Base-by-base conservation (phyloP, 2,113 vertebrate genomes). In the Esox niger region DNA sequence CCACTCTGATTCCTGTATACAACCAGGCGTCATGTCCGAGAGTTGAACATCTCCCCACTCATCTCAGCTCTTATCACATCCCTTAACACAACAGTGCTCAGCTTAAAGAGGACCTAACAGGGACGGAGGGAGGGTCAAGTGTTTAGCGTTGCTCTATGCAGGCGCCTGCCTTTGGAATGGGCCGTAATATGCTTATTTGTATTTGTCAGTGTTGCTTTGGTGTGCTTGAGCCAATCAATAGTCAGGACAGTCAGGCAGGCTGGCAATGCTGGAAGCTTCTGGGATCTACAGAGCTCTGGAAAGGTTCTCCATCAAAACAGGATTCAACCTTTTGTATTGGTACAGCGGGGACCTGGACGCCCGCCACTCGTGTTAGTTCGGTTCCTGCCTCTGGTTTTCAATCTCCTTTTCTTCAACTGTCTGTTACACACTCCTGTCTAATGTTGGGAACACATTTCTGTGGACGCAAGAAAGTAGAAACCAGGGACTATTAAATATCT, bases 361-460 rank as follows among this genome's bases (percentile, higher is more conserved):
- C 70, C 68, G 64, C 76, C 70, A 68, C 57, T 35, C n/a, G 21
- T 25, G 33, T 54, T n/a, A n/a, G n/a, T 66, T 33, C 35, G 15
- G 27, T 10, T 30, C 4, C 26, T 30, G 25, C 25, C 27, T 27
- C 49, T 10, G 7, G 8, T 20, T 29, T 4, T 59, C 54, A 26
- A 33, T 46, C 25, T n/a, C 26, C n/a, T 55, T 30, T 17, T 38
- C 17, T 62, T 33, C 23, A 5, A 2, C 20, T 62, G 6, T 38
- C 23, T 54, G n/a, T 10, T 32, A 58, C 25, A 54, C 43, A 33
- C 65, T 43, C 64, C 70, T 71, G 73, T 82, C 70, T 78, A 54
- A 70, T 84, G 65, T 69, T 17, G 30, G 15, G 11, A 71, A 66
- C 46, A n/a, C 76, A 68, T 82, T 77, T 32, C 65, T 69, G 64